These are phyloP conservation scores for Ochropleura leucogaster DNA, from an alignment of 2,888 invertebrate species.

Conservation along the genomic window DNA sequence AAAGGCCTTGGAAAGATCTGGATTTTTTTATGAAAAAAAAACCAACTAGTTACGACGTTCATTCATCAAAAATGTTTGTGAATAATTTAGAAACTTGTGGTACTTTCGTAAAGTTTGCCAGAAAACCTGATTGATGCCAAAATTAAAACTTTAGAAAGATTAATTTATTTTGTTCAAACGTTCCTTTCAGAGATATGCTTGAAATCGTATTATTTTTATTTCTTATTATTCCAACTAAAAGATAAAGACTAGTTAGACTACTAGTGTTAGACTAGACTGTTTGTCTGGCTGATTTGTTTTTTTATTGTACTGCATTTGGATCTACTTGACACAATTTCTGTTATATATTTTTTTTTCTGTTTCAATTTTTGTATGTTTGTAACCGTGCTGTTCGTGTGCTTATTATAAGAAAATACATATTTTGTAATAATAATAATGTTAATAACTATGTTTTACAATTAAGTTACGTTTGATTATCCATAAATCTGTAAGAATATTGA, in stretches of 20 bases:
- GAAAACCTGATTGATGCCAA: constrained; percentile 32
- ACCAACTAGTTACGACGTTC: constrained; percentile 17
- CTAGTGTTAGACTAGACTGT: too few relatives aligned
- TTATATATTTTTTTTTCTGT: too few relatives aligned
- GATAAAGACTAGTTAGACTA: not conserved
- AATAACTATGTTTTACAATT: too few relatives aligned
- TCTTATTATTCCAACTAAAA: constrained; percentile 7
- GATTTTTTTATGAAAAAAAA: not conserved
- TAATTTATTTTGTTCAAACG: constrained; percentile 30
- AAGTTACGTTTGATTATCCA: not conserved
- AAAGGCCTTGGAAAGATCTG: not conserved
- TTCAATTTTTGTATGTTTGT: too few relatives aligned
- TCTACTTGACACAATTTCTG: too few relatives aligned
- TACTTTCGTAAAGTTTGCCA: constrained; percentile 5
- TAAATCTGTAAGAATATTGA: not conserved
- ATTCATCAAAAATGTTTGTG: constrained; percentile 46
- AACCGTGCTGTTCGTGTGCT: too few relatives aligned
- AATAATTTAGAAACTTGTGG: constrained; percentile 46
- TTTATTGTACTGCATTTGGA: too few relatives aligned
- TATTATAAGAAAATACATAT: too few relatives aligned
- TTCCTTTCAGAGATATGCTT: not conserved
- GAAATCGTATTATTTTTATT: not conserved
- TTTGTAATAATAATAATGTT: too few relatives aligned
- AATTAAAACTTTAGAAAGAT: constrained; percentile 38
- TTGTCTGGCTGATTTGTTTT: too few relatives aligned